Conservation (phyloP, 2,888 invertebrate species). For the Operophtera brumata region DNA sequence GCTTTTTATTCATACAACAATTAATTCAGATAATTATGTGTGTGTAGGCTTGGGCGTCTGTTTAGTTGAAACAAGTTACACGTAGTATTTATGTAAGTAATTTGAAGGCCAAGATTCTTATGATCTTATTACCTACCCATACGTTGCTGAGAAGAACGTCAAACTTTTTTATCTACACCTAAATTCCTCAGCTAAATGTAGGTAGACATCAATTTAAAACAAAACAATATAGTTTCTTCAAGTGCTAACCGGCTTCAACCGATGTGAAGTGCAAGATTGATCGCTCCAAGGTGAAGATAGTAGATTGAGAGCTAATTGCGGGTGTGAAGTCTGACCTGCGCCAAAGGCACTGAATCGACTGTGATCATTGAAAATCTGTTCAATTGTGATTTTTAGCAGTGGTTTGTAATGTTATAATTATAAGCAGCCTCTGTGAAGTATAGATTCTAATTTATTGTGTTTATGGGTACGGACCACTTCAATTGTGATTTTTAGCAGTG, state of each 20-base stretch:
- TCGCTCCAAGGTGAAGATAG: constrained; percentile 11
- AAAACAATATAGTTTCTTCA: background rate
- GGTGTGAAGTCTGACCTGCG: background rate
- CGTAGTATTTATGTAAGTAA: no score
- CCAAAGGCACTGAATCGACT: background rate
- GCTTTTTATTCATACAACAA: background rate
- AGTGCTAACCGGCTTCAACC: background rate
- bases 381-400: background rate
- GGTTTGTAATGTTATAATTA: no score
- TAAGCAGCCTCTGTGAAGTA: no score
- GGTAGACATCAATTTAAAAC: background rate
- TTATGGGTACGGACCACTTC: no score
- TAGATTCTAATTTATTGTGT: no score
- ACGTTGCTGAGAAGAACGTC: no score
- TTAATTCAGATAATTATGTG: background rate
- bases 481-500: no score
- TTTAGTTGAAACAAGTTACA: background rate
- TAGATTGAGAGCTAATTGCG: constrained; percentile 52
- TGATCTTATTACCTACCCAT: no score
- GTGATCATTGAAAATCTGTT: background rate
- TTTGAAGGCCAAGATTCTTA: no score
- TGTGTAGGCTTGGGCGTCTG: background rate
- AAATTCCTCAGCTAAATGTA: background rate
- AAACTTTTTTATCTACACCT: no score
- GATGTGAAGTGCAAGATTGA: constrained; percentile 5